phyloP scores from a whole-genome alignment of 2,797 vertebrate genomes.

The Karalla daura region DNA sequence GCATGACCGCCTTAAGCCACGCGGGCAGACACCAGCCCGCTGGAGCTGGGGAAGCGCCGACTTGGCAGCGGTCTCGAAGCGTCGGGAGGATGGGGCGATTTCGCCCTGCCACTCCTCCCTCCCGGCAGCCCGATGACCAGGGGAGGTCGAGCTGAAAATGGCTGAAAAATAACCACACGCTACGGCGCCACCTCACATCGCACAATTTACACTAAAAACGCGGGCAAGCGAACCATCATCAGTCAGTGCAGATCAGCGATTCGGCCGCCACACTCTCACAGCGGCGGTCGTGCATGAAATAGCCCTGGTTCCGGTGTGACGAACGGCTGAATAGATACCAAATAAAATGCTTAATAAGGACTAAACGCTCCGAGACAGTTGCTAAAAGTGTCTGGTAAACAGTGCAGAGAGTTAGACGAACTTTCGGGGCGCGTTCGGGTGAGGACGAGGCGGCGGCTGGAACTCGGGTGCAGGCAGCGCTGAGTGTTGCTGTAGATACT shows the following conservation, averaged over 20 bases:
- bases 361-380: too few relatives aligned
- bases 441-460: too few relatives aligned
- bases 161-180: background rate
- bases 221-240: background rate
- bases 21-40: too few relatives aligned
- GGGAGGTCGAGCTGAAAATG: background rate
- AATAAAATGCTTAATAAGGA: too few relatives aligned
- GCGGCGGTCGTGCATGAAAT: background rate
- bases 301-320: too few relatives aligned
- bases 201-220: background rate
- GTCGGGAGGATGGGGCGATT: background rate
- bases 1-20: too few relatives aligned
- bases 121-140: slow-evolving; percentile 6
- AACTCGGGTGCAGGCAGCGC: too few relatives aligned
- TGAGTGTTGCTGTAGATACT: slow-evolving; percentile 10
- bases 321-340: too few relatives aligned
- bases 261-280: background rate
- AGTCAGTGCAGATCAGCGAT: background rate
- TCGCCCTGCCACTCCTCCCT: slow-evolving; percentile 21
- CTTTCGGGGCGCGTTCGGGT: too few relatives aligned
- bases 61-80: slow-evolving; percentile 17
- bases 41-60: too few relatives aligned
- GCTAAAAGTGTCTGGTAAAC: too few relatives aligned
- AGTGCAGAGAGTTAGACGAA: background rate
- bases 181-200: too few relatives aligned